phyloP scores from a whole-genome alignment of 2,113 vertebrate species.

The Alethe diademata region DNA sequence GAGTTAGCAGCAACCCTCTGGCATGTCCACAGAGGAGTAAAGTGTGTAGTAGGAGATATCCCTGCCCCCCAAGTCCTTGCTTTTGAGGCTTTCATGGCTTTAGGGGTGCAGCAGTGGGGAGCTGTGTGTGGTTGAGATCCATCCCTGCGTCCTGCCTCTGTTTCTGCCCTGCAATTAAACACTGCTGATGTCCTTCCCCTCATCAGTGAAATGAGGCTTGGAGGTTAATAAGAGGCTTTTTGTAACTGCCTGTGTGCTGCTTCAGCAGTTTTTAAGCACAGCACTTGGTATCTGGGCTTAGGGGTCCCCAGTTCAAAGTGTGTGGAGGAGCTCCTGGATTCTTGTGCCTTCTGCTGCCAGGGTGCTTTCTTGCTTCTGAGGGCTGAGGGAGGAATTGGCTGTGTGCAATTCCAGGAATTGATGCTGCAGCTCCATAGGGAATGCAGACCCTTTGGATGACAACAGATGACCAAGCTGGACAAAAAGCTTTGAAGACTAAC shows the following conservation, averaged over 20 bases:
- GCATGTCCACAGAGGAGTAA: not conserved
- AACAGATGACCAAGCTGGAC: conserved; percentile 87
- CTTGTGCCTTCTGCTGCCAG: accelerated
- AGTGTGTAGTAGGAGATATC: not conserved
- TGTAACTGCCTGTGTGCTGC: not conserved
- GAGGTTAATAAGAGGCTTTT: conserved; percentile 13
- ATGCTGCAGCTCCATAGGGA: accelerated
- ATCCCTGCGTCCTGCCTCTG: not conserved
- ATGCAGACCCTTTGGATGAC: not conserved
- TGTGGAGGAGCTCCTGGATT: not conserved
- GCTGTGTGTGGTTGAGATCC: not conserved
- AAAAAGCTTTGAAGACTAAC: conserved; percentile 88
- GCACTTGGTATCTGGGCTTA: not conserved
- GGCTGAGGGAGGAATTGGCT: accelerated
- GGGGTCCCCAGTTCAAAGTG: not conserved
- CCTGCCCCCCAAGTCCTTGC: accelerated
- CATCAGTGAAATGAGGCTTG: not conserved
- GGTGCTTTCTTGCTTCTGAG: not conserved
- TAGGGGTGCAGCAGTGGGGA: not conserved
- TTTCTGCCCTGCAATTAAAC: not conserved
- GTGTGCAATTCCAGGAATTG: not conserved
- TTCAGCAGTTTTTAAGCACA: not conserved
- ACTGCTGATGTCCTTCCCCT: not conserved
- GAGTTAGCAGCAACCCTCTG: not conserved
- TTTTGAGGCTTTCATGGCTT: not conserved